Evolutionary conservation across 2,113 vertebrate species (phyloP), one percentile per base, ranked within the genome.

Genomic region (Eudyptes chrysolophus): DNA sequence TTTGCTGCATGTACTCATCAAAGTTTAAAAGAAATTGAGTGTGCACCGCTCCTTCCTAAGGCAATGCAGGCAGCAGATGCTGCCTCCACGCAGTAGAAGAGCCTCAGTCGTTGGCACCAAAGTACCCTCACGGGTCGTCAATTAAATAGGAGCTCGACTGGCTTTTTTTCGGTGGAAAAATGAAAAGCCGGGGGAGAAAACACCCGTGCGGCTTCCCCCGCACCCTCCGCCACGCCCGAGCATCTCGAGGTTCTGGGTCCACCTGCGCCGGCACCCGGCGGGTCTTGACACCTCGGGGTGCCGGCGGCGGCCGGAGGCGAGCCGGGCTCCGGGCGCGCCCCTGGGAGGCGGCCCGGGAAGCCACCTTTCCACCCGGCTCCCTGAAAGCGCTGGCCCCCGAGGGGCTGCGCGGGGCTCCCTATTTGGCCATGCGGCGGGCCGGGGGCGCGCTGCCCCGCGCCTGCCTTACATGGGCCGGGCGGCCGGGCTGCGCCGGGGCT

Each of bases 401-500:
- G 93, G 93, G 90, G 84, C 87, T 85, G 80, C 84, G 9, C 36
- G 44, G 75, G 79, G 88, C 70, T 97, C 98, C 98, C 96, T 98
- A 98, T 98, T 98, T 98, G 98, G 98, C 96, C 95, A 98, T 98
- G 88, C 95, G 90, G 92, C 90, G 85, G 89, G 93, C 87, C 72
- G 96, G 93, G 89, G 68, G 93, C 82, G 82, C 86, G 92, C 84
- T 71, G 78, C 77, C 96, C 98, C 97, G 93, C 88, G 92, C 95
- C 98, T 98, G 97, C 98, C 98, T 98, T 98, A 99, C 98, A 99
- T 98, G 99, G 98, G 96, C 97, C 84, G 97, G 65, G 81, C 96
- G 94, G 83, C 89, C 97, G 96, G 98, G 96, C 97, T 78, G 92
- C 93, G 94, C 94, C 96, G 79, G 95, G 90, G 89, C 89, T 88